Evolutionary conservation across 1,140 invertebrate genomes (phyloP).

Genomic region (Ctenoplectra terminalis): DNA sequence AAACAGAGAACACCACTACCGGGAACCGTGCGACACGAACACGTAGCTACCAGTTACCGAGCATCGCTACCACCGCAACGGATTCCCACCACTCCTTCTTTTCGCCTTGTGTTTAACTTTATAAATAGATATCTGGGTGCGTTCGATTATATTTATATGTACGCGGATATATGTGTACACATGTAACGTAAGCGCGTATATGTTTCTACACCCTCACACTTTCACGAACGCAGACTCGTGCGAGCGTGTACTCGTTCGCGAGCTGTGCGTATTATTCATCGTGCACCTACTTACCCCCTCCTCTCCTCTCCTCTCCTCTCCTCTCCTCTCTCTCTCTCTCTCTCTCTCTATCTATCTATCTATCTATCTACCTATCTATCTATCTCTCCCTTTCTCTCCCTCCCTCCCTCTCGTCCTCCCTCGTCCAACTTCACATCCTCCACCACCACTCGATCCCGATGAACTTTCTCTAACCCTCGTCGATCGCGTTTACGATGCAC

Average conservation of each 20-base stretch:
- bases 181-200: background rate
- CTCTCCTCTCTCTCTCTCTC: conserved; percentile 18
- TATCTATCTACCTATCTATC: background rate
- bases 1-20: conserved; percentile 17
- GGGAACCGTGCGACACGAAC: conserved; percentile 3
- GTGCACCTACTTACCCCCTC: conserved; percentile 45
- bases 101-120: conserved; percentile 68
- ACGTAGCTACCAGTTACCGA: background rate
- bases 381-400: background rate
- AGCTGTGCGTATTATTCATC: conserved; percentile 35
- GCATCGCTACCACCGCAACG: conserved; percentile 33
- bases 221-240: conserved; percentile 29
- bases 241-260: conserved; percentile 8
- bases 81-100: conserved; percentile 52
- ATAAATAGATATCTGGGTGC: conserved; percentile 79
- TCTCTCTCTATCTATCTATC: background rate
- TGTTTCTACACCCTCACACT: conserved; percentile 15
- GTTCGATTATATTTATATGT: conserved; percentile 77
- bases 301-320: background rate
- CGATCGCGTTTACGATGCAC: background rate
- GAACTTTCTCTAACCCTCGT: conserved; percentile 4
- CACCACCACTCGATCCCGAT: background rate
- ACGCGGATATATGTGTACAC: conserved; percentile 20
- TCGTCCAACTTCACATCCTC: background rate
- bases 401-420: background rate